Evolutionary conservation across 2,113 vertebrate genomes (phyloP).

Genomic region (Python bivittatus): DNA sequence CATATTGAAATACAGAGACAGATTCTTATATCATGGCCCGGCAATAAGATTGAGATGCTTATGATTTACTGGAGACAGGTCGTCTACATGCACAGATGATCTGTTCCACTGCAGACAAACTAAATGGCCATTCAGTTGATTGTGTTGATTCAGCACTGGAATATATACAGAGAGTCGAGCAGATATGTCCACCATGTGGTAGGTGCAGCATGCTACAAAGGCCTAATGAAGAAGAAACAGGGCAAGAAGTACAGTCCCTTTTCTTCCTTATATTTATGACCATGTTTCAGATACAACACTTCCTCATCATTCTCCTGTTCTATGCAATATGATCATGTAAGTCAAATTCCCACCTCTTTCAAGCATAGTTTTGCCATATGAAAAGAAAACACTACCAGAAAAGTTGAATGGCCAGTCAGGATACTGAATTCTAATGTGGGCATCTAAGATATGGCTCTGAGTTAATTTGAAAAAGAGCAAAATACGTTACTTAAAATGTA

Average conservation of each 20-base stretch:
- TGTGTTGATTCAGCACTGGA: not conserved
- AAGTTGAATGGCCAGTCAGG: not conserved
- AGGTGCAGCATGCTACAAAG: rapidly evolving
- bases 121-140: slow-evolving; percentile 39
- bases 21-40: slow-evolving; percentile 65
- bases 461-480: not conserved
- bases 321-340: not conserved
- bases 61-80: slow-evolving; percentile 75
- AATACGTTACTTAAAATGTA: not conserved
- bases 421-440: not conserved
- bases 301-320: not conserved
- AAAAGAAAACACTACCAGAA: not conserved
- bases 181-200: not conserved
- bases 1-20: slow-evolving; percentile 62
- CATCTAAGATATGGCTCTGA: not conserved
- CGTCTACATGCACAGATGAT: slow-evolving; percentile 64
- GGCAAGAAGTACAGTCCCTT: not conserved
- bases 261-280: not conserved
- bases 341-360: not conserved
- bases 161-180: slow-evolving; percentile 5
- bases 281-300: not conserved
- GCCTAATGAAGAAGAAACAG: not conserved
- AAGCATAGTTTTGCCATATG: not conserved
- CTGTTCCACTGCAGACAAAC: slow-evolving; percentile 50
- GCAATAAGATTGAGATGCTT: slow-evolving; percentile 74